A percentile compares a stretch with the other conserved stretches of the same genome.
Evolutionary conservation across 2,888 invertebrate genomes (phyloP).

Genomic region (Tethea ocularis): DNA sequence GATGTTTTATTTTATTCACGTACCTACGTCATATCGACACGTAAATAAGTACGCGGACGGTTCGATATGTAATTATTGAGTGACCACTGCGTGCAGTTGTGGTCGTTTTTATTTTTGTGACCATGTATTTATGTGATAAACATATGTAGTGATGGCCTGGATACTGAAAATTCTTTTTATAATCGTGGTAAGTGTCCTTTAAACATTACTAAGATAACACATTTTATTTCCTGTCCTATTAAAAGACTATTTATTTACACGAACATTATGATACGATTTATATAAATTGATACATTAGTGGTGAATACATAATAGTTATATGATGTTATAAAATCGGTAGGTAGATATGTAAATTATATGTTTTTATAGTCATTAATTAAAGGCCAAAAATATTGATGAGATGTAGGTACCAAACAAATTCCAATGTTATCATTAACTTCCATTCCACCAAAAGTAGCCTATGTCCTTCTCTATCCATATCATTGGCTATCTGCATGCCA

Average conservation of each 20-base stretch:
- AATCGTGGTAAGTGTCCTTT: constrained; percentile 53
- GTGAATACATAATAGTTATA: not conserved
- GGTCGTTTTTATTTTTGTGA: constrained; percentile 31
- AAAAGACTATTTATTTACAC: not conserved
- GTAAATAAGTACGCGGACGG: constrained; percentile 45
- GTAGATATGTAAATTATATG: not conserved
- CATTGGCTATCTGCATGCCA: no score
- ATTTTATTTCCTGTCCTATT: not conserved
- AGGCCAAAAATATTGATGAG: not conserved
- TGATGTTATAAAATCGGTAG: not conserved
- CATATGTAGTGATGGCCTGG: constrained; percentile 55
- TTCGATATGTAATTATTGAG: constrained; percentile 53
- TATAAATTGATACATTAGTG: not conserved
- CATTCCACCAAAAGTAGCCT: no score
- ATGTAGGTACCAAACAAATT: no score
- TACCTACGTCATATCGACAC: constrained; percentile 43
- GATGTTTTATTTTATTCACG: constrained; percentile 37
- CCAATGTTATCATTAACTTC: no score
- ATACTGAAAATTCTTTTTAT: constrained; percentile 52
- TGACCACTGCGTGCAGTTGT: no score
- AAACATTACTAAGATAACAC: not conserved
- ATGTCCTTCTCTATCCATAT: no score
- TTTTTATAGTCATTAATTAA: not conserved
- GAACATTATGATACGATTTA: not conserved
- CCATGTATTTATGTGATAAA: constrained; percentile 36